Base-by-base conservation (phyloP, 2,113 vertebrate species). In the Pholis gunnellus region DNA sequence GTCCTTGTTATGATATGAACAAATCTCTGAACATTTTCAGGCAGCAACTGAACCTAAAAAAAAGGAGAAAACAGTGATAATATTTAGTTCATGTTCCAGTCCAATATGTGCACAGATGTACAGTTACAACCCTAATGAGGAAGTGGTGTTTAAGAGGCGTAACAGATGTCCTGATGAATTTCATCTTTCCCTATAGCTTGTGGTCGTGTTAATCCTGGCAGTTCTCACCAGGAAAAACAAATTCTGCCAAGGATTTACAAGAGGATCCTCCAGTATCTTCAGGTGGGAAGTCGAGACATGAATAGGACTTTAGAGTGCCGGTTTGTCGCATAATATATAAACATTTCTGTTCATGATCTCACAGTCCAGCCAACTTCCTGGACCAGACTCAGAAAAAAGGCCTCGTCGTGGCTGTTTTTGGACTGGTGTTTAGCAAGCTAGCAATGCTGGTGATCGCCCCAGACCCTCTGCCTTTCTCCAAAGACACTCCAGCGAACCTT, bases 341-440 rank as follows among this genome's bases (percentile, higher is more conserved):
- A 61, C 2, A 2, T 44, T 40, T 4, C 2, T 52, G 15, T 81
- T 70, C 31, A 0, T 52, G 44, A 29, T 79, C 1, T 59, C 34
- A 48, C 78, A 99, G 97, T 90, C 97, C 97, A 0, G 88, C 87
- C 60, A 95, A 96, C 80, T 95, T 98, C 89, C 81, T 97, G 88
- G 95, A 96, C 50, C 94, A 93, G 82, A 94, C 95, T n/a, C 93
- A 92, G 36, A 85, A 92, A 64, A 93, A 92, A 38, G 90, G 88
- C 1, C 68, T 95, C 52, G 91, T 94, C 0, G 90, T 94, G 8
- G 96, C 96, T 0, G 94, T 96, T 2, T 97, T 97, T 0, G 93
- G 94, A 11, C 89, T 97, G 36, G 80, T 99, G 54, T 96, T 98
- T 94, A 97, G 96, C 22, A 95, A 95, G 4, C 90, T 98, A 25